These are phyloP conservation scores for Seira musarum DNA, from an alignment of 2,888 invertebrate species.

Conservation along the genomic window DNA sequence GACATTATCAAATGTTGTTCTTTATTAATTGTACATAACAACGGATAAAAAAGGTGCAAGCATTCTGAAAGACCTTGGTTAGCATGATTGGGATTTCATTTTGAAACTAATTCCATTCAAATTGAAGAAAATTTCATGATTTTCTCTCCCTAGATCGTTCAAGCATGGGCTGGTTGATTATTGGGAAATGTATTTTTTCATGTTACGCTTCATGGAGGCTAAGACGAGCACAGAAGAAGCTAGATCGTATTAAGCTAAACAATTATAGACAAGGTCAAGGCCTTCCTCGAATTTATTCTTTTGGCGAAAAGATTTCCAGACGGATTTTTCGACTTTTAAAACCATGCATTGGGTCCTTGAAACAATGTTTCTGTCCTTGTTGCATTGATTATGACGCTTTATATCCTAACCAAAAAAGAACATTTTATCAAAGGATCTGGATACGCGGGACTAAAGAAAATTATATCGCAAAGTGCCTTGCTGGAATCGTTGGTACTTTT, in stretches of 20 bases:
- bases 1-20: too few species aligned
- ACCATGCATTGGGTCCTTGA: slow-evolving; percentile 23
- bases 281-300: slow-evolving; percentile 53
- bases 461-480: slow-evolving; percentile 77
- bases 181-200: slow-evolving; percentile 34
- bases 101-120: too few species aligned
- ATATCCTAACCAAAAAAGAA: neutral
- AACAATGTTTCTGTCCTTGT: slow-evolving; percentile 50
- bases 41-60: too few species aligned
- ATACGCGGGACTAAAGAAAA: slow-evolving; percentile 76
- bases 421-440: slow-evolving; percentile 60
- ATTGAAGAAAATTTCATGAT: too few species aligned
- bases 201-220: slow-evolving; percentile 43
- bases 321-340: slow-evolving; percentile 31
- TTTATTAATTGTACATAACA: too few species aligned
- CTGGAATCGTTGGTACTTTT: slow-evolving; percentile 77
- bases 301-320: slow-evolving; percentile 42
- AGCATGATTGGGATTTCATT: too few species aligned
- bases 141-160: too few species aligned
- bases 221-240: slow-evolving; percentile 38
- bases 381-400: slow-evolving; percentile 1
- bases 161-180: slow-evolving; percentile 35
- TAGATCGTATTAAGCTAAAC: slow-evolving; percentile 65
- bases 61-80: too few species aligned
- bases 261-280: slow-evolving; percentile 61